Base-by-base conservation (phyloP, 1,140 invertebrate species). In the Drosophila arawakana region DNA sequence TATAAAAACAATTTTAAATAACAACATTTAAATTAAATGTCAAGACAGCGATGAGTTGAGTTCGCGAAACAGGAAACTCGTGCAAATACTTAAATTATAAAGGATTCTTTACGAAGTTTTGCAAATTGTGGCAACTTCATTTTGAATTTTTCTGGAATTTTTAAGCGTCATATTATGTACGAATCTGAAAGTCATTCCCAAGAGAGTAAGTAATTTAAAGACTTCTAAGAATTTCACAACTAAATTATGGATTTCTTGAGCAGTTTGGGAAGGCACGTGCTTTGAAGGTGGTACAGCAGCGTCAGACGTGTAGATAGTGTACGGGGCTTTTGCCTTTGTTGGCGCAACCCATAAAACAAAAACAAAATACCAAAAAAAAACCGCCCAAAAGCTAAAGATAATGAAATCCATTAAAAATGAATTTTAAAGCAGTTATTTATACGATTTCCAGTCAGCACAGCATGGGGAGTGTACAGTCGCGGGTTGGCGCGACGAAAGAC, bases 361-460 rank as follows among this genome's bases (percentile, higher is more conserved):
- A 62, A 59, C n/a, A 39, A 37, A 39, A n/a, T 21, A 21, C 39
- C 18, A 44, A 60, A 41, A 13, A 34, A 54, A 30, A 30, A 30
- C 25, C 25, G n/a, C 35, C 8, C 43, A 57, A 54, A 52, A 49
- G 63, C 54, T 18, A 8, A 43, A 37, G 83, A 88, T 86, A 86
- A 86, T 69, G 73, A 67, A 89, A 80, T 72, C 65, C 83, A 83
- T 86, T 86, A 80, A 86, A 88, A 61, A 65, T 49, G 72, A 69
- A 86, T 86, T 78, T 89, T 69, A 66, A 73, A 61, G 73, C 69
- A 76, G 66, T 86, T 86, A 79, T 88, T 88, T 86, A 79, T 82
- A 71, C 54, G 69, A 66, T 41, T 67, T 71, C 11, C 54, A 43
- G 35, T 44, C 63, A 82, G 73, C 76, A 49, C 44, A 15, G 49